Conservation (phyloP, 2,888 invertebrate species). For the Chesias legatella region DNA sequence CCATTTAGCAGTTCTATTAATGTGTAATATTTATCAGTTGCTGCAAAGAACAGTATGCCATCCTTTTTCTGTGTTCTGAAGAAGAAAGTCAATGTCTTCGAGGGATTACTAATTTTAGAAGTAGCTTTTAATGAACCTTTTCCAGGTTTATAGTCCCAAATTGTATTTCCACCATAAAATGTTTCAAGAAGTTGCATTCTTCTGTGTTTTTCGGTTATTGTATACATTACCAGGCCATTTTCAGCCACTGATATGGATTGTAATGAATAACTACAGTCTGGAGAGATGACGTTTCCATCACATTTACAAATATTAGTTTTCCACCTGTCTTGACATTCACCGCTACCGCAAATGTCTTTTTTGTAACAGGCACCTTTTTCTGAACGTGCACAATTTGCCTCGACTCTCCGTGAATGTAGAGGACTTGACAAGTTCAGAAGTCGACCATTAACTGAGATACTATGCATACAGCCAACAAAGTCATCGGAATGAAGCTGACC, state of each 20-base stretch:
- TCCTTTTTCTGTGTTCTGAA: slow-evolving; percentile 89
- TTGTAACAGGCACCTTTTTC: slow-evolving; percentile 83
- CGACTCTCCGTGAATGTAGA: slow-evolving; percentile 85
- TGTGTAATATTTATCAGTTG: slow-evolving; percentile 93
- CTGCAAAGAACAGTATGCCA: slow-evolving; percentile 92
- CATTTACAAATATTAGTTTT: slow-evolving; percentile 86
- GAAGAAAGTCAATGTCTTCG: slow-evolving; percentile 88
- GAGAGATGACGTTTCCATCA: slow-evolving; percentile 85
- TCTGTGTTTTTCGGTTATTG: slow-evolving; percentile 90
- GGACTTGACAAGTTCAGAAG: slow-evolving; percentile 90
- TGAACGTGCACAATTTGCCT: slow-evolving; percentile 87
- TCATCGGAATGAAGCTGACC: slow-evolving; percentile 96
- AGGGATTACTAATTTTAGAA: slow-evolving; percentile 68
- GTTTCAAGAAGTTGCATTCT: slow-evolving; percentile 92
- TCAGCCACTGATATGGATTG: slow-evolving; percentile 89
- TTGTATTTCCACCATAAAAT: slow-evolving; percentile 86
- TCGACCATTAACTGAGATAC: slow-evolving; percentile 92
- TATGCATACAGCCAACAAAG: slow-evolving; percentile 95
- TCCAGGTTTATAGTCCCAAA: slow-evolving; percentile 80
- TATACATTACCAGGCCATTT: slow-evolving; percentile 89
- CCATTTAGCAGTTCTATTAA: slow-evolving; percentile 89
- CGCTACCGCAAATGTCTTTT: slow-evolving; percentile 78
- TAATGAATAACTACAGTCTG: slow-evolving; percentile 89
- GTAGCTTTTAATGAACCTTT: slow-evolving; percentile 50
- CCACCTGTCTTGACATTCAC: slow-evolving; percentile 93